Base-by-base conservation (phyloP, 2,888 invertebrate species). In the Mythimna loreyi region DNA sequence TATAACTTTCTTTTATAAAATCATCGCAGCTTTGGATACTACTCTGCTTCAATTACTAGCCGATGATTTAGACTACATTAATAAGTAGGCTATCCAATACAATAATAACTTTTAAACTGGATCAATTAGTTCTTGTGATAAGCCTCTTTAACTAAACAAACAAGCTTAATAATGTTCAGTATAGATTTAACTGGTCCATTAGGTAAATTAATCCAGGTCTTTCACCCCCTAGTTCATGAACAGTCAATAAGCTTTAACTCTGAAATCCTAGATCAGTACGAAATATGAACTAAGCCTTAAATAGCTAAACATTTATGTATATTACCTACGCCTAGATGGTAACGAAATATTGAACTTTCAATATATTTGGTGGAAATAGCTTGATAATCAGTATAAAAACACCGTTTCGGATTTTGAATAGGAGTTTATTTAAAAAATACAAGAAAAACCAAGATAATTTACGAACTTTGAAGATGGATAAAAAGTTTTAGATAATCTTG, bases 261-360 rank as follows among this genome's bases (percentile, higher is more conserved):
- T 50, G 40, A 63, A 75, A 50, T 40, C 55, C 59, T n/a, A 59
- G 50, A 75, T 72, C 36, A 56, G 50, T 47, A 40, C 23, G 25
- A 71, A 75, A 60, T 72, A 60, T 50, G 59, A 72, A 11, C 59
- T 64, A 52, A 40, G 28, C 49, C 59, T 36, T 16, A 45, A 45
- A 45, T 45, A 45, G 43, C 43, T n/a, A 45, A 45, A 45, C 43
- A 45, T n/a, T 45, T 45, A 45, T 7, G 8, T n/a, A 40, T 16
- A 40, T 40, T 40, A 40, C 6, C 40, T 19, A 43, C 19, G 40
- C 40, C 40, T 16, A 40, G 1, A 19, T 45, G 13, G 43, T 45
- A 45, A 45, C 43, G 43, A 45, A 45, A 45, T 45, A 45, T 45
- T n/a, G 3, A 45, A 45, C 43, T n/a, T 45, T 7, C 8, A n/a